These are phyloP conservation scores for Pantherophis guttatus DNA, from an alignment of 2,113 vertebrate species.

Conservation along the genomic window DNA sequence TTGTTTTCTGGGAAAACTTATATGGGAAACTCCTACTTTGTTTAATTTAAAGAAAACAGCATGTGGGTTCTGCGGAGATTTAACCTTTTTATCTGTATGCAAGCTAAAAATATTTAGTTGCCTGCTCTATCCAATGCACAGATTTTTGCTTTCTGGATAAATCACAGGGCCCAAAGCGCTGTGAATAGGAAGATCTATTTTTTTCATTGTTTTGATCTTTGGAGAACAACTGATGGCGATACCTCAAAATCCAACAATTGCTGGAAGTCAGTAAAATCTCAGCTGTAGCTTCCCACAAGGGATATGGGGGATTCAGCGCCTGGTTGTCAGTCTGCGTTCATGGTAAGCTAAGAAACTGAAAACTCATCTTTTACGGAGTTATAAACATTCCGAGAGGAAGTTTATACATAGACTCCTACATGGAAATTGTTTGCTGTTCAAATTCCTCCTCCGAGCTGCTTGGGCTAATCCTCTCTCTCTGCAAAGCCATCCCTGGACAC, in stretches of 20 bases:
- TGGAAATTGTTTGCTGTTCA: conserved; percentile 1
- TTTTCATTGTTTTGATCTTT: background rate
- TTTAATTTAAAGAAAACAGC: background rate
- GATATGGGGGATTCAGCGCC: conserved; percentile 25
- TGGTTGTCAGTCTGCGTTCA: background rate
- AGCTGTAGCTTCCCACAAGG: background rate
- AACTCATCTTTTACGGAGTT: background rate
- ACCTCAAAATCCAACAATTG: conserved; percentile 42
- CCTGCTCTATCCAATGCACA: background rate
- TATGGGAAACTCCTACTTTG: too few species aligned
- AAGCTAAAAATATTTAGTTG: background rate
- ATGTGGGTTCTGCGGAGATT: background rate
- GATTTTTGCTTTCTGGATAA: background rate
- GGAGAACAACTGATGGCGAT: conserved; percentile 38
- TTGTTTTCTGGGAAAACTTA: background rate
- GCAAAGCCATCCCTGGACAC: background rate
- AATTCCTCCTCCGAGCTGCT: background rate
- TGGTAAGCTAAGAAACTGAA: background rate
- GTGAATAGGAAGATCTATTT: background rate
- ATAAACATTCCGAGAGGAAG: background rate
- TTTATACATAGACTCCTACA: background rate
- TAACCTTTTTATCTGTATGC: background rate
- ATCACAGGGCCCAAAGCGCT: background rate
- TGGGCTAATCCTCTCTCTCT: background rate
- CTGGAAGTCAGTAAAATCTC: conserved; percentile 37